Base-by-base conservation (phyloP, 2,113 vertebrate species). In the Aldabrachelys gigantea region DNA sequence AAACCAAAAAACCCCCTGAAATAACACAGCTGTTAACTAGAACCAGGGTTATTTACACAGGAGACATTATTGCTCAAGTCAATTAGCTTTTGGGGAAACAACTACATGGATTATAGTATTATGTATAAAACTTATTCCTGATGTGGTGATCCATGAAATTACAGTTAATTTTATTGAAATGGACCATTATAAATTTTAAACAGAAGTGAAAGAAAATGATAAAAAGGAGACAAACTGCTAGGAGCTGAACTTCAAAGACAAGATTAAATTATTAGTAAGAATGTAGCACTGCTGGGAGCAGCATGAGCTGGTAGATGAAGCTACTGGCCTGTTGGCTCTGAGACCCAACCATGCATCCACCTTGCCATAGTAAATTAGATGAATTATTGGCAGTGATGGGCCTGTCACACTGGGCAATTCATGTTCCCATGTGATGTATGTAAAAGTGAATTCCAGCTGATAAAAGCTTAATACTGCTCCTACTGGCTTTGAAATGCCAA, bases 81-180 rank as follows among this genome's bases (percentile, higher is more conserved):
- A 87, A 69, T 96, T 92, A 92, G 53, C 57, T 84, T 96, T 96
- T 80, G 90, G 76, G 27, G 81, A 79, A 95, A 95, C 88, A 95
- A 92, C 92, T 89, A 62, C 65, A 86, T 96, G 78, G 62, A 94
- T 96, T 95, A 90, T 50, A 89, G 49, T 52, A 83, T 94, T 94
- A 90, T 78, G 54, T 96, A 87, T 85, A 96, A 94, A 89, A 94
- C 49, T 95, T 96, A 96, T 78, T 97, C 91, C 85, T 84, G 87
- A 82, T 94, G 92, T 94, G 94, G 85, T 89, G 93, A 97, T 91
- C 95, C 92, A 85, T 94, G 86, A 97, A 97, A 97, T 95, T 97
- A 65, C 82, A 91, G 87, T 96, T 97, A 97, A 96, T 98, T 98
- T 96, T 92, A 44, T 59, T 95, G 97, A 98, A 97, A 96, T 94